Conservation (phyloP, 30 jellyfish, hydroid and myxozoan genomes). For the Catostylus mosaicus region DNA sequence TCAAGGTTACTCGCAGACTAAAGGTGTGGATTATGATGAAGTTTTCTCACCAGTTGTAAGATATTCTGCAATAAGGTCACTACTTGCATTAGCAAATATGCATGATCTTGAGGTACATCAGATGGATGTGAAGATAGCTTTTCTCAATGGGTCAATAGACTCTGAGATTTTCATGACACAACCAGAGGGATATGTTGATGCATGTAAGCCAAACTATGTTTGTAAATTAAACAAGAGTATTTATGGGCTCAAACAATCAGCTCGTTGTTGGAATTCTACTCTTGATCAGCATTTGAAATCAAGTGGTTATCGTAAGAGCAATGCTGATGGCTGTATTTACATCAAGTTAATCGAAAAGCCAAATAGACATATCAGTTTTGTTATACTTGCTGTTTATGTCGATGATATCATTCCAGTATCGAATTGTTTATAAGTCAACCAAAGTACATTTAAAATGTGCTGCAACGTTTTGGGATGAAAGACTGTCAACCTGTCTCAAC, state of each 20-base stretch:
- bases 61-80: constrained; percentile 45
- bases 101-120: constrained; percentile 72
- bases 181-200: constrained; percentile 68
- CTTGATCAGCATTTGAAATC: constrained; percentile 58
- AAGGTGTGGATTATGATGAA: constrained; percentile 21
- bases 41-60: constrained; percentile 67
- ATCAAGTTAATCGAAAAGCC: constrained; percentile 42
- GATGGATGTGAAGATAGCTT: constrained; percentile 81
- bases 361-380: constrained; percentile 49
- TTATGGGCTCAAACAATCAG: constrained; percentile 80
- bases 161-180: constrained; percentile 71
- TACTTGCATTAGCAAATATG: constrained; percentile 63
- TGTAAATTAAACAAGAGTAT: constrained; percentile 57
- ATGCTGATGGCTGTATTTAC: constrained; percentile 70
- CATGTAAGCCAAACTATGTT: constrained; percentile 44
- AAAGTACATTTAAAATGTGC: constrained; percentile 38
- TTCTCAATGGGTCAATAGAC: constrained; percentile 67
- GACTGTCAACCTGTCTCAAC: constrained; percentile 67
- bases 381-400: constrained; percentile 54
- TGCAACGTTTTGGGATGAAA: constrained; percentile 66
- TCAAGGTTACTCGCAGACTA: constrained; percentile 31
- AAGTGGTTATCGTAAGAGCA: constrained; percentile 55
- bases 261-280: constrained; percentile 67
- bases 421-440: constrained; percentile 54
- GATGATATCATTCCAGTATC: constrained; percentile 46